Evolutionary conservation across 2,888 invertebrate species (phyloP).

Genomic region (Cephus rjabovi): DNA sequence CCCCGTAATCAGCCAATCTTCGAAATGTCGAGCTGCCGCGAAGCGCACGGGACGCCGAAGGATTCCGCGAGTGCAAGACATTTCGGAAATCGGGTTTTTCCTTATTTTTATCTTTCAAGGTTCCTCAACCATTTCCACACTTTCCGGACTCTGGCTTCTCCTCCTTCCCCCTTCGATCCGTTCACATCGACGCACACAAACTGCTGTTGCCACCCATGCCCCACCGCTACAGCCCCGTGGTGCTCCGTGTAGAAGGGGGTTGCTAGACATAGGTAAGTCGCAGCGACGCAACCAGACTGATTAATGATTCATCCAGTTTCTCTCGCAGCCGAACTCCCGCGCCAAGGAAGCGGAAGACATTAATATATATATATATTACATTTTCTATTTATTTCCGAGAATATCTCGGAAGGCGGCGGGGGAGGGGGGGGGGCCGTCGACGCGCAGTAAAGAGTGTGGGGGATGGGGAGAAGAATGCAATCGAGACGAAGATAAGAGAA

Average conservation of each 20-base stretch:
- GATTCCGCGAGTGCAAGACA: neutral
- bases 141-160: neutral
- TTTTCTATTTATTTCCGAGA: slow-evolving; percentile 26
- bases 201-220: neutral
- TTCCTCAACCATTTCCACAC: neutral
- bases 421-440: neutral
- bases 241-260: neutral
- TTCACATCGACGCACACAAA: slow-evolving; percentile 1
- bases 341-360: slow-evolving; percentile 44
- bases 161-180: slow-evolving; percentile 18
- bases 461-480: neutral
- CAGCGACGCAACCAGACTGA: slow-evolving; percentile 54
- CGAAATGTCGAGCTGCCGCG: neutral
- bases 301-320: slow-evolving; percentile 61
- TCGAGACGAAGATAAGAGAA: neutral
- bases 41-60: neutral
- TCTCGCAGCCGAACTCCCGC: slow-evolving; percentile 36
- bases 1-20: neutral
- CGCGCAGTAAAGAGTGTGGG: neutral
- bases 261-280: slow-evolving; percentile 25
- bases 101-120: neutral
- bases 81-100: neutral
- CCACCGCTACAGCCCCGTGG: no score
- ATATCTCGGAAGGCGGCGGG: neutral
- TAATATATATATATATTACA: slow-evolving; percentile 47